phyloP scores from a whole-genome alignment of 2,113 vertebrate genomes.

The Strix uralensis region DNA sequence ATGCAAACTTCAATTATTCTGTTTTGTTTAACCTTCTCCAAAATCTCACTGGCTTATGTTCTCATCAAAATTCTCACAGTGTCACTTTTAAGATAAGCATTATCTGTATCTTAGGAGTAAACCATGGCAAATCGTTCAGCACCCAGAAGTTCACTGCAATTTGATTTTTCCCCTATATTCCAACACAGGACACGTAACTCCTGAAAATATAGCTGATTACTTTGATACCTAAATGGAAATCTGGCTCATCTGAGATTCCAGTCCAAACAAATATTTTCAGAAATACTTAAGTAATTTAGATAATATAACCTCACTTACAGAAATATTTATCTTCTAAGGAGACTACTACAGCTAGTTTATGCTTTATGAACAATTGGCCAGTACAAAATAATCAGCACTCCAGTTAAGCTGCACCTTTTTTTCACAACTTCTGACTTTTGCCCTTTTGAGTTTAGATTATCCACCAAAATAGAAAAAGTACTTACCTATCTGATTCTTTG shows the following conservation, averaged over 20 bases:
- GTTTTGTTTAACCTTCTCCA: not conserved
- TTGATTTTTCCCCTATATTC: not conserved
- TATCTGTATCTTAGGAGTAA: not conserved
- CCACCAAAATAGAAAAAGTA: not conserved
- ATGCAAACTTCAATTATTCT: not conserved
- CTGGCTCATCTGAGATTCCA: not conserved
- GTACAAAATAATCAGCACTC: not conserved
- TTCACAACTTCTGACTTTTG: not conserved
- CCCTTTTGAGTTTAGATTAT: not conserved
- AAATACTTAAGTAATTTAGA: not conserved
- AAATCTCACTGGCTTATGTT: not conserved
- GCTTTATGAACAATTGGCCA: not conserved
- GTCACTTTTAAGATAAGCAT: not conserved
- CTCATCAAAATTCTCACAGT: not conserved
- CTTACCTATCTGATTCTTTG: slow-evolving; percentile 87
- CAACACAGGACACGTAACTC: not conserved
- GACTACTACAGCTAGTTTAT: not conserved
- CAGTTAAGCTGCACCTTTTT: not conserved
- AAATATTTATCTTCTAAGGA: not conserved
- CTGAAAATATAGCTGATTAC: not conserved
- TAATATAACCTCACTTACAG: not conserved
- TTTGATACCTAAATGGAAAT: not conserved
- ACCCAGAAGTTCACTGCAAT: not conserved
- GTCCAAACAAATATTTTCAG: not conserved
- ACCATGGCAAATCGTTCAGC: not conserved